phyloP scores from a whole-genome alignment of 2,888 invertebrate genomes.

The Archips crataeganus region DNA sequence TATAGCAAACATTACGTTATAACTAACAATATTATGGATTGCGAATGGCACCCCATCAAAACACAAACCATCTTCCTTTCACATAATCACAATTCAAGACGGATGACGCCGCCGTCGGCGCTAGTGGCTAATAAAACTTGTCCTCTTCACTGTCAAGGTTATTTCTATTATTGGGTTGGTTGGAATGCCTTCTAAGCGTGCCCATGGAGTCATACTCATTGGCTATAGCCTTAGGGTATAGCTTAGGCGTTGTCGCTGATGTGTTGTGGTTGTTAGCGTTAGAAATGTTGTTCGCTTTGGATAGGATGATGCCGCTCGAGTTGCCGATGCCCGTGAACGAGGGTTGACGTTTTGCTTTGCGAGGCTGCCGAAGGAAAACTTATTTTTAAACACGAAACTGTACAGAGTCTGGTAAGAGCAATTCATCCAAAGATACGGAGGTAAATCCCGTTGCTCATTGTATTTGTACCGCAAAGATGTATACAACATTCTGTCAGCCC shows the following conservation, averaged over 20 bases:
- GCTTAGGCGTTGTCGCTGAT: conserved; percentile 86
- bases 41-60: neutral
- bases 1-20: no score
- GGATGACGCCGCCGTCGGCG: conserved; percentile 17
- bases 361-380: conserved; percentile 62
- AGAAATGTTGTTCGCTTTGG: conserved; percentile 85
- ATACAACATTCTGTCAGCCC: no score
- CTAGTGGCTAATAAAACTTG: conserved; percentile 85
- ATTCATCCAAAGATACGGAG: neutral
- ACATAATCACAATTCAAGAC: neutral
- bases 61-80: neutral
- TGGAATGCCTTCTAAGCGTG: conserved; percentile 91
- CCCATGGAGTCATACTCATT: conserved; percentile 92
- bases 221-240: conserved; percentile 89
- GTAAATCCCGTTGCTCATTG: no score
- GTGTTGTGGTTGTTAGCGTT: conserved; percentile 88
- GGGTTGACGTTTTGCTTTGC: conserved; percentile 88
- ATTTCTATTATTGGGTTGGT: conserved; percentile 88
- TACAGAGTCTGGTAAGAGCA: neutral
- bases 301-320: conserved; percentile 83
- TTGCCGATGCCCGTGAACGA: conserved; percentile 88
- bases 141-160: conserved; percentile 88
- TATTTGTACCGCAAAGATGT: neutral
- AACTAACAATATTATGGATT: no score
- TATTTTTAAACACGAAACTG: neutral